Base-by-base conservation (phyloP, 2,888 invertebrate genomes). In the Dryadula phaetusa region DNA sequence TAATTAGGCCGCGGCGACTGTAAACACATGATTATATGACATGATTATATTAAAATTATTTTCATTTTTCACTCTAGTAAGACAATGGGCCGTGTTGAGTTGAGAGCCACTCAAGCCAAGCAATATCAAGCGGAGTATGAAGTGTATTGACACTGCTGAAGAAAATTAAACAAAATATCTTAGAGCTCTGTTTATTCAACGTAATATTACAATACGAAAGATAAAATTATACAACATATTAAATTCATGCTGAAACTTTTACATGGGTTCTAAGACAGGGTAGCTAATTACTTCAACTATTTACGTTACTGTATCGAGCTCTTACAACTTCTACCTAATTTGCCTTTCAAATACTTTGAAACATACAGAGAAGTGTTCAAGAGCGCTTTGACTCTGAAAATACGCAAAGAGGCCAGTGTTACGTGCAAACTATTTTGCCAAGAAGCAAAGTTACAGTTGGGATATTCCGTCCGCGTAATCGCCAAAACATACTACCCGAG, bases 381-480 rank as follows among this genome's bases (percentile, higher is more conserved):
- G 64, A 82, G 84, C 82, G 83, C 88, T 89, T 89, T 86, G 86
- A 84, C 85, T 87, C 81, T 75, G 85, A 86, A 88, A 86, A 89
- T 83, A 83, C 85, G 82, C 82, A 84, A 84, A 88, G 86, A 86
- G 87, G 85, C 87, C 84, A 88, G 85, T 84, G 85, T 85, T 88
- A 87, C 88, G 87, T 88, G 88, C 84, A 85, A 92, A 92, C 92
- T 91, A 91, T 91, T 85, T 82, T 77, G 76, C 79, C 82, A 86
- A 89, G 87, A 86, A 85, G 86, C 80, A 81, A 84, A 87, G 82
- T 89, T 79, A 76, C 74, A 76, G 77, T 77, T 82, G 84, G 84
- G 85, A 87, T 91, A 92, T 92, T 91, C 90, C 85, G 84, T 82
- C 83, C 91, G 88, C 90, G 92, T 92, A 92, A 92, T 92, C 90